Conservation (phyloP, 2,888 invertebrate genomes). For the Campaea margaritaria region DNA sequence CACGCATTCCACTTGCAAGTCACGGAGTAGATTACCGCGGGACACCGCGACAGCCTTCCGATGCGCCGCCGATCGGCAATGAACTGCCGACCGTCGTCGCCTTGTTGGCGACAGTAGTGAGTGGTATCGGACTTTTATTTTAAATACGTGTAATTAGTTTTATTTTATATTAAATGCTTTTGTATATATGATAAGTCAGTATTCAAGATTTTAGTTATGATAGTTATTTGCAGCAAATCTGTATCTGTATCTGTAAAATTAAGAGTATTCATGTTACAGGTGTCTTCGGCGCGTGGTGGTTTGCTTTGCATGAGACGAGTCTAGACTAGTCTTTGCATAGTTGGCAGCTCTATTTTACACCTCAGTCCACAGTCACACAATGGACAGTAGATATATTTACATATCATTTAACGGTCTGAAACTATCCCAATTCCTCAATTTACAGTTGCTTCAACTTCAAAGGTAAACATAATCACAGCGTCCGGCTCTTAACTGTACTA, state of each 20-base stretch:
- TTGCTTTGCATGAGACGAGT: too few species aligned
- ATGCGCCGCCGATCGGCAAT: constrained; percentile 63
- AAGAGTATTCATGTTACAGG: too few species aligned
- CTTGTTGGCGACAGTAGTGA: constrained; percentile 6
- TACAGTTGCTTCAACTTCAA: constrained; percentile 4
- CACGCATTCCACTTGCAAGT: constrained; percentile 81
- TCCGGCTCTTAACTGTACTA: constrained; percentile 26
- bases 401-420: not conserved
- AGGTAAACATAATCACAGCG: constrained; percentile 39
- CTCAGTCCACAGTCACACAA: too few species aligned
- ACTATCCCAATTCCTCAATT: not conserved
- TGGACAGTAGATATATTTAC: not conserved
- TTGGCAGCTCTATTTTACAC: not conserved
- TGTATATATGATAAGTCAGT: too few species aligned
- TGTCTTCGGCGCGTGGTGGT: too few species aligned
- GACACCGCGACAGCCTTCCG: constrained; percentile 67
- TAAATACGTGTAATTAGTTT: not conserved
- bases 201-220: too few species aligned
- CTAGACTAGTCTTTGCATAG: too few species aligned
- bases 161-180: too few species aligned
- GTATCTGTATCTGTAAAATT: too few species aligned
- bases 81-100: constrained; percentile 28
- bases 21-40: constrained; percentile 82
- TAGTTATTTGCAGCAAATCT: too few species aligned
- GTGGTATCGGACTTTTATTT: not conserved